Evolutionary conservation across 1,140 invertebrate species (phyloP).

Genomic region (Bombus picipes): DNA sequence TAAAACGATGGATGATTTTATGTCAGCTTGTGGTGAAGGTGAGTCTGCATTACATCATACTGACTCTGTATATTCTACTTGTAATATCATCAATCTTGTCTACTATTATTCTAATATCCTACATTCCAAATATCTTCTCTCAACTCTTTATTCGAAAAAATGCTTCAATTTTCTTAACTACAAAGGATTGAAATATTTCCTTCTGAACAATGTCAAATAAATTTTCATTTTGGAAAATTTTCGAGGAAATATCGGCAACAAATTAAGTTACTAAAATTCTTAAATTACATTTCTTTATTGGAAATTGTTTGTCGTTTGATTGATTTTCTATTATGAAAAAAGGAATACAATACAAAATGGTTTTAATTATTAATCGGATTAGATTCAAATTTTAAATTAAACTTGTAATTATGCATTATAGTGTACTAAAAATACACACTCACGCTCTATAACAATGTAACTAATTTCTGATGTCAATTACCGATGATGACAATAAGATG

Average conservation of each 20-base stretch:
- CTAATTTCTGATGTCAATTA: not conserved
- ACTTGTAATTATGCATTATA: no score
- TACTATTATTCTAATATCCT: conserved; percentile 14
- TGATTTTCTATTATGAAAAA: not conserved
- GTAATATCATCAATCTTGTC: conserved; percentile 22
- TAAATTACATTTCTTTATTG: not conserved
- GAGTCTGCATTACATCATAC: conserved; percentile 61
- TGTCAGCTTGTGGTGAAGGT: conserved; percentile 68
- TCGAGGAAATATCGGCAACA: not conserved
- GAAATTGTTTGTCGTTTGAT: not conserved
- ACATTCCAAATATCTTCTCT: conserved; percentile 2
- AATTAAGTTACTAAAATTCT: not conserved
- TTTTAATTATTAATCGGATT: not conserved
- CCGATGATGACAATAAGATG: not conserved
- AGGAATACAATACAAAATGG: not conserved
- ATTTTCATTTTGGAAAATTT: not conserved
- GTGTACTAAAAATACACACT: not conserved
- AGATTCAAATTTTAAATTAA: not conserved
- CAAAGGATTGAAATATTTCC: no score
- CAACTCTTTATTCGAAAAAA: not conserved
- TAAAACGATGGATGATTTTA: conserved; percentile 81
- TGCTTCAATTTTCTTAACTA: no score
- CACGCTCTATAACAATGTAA: not conserved
- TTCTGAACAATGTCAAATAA: not conserved
- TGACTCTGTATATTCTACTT: conserved; percentile 5